These are phyloP conservation scores for Callaeas wilsoni DNA, from an alignment of 2,113 vertebrate species.

Conservation along the genomic window DNA sequence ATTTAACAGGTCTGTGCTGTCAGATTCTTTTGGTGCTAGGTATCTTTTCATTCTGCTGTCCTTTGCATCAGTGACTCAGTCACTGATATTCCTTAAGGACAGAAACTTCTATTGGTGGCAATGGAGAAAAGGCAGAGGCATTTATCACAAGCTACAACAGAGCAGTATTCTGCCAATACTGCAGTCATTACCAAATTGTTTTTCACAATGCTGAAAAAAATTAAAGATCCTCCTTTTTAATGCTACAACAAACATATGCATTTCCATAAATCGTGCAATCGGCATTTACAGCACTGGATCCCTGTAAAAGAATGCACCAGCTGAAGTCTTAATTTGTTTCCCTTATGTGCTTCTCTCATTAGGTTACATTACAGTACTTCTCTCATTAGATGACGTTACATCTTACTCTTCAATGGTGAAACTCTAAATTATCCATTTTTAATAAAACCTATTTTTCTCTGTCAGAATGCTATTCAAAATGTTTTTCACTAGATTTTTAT, in stretches of 20 bases:
- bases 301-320: not conserved
- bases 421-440: not conserved
- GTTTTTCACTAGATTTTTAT: not conserved
- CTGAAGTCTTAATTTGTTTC: not conserved
- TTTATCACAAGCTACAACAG: not conserved
- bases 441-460: not conserved
- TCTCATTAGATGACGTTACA: not conserved
- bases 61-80: slow-evolving; percentile 1
- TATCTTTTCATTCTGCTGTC: not conserved
- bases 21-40: not conserved
- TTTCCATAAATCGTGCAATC: not conserved
- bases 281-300: not conserved
- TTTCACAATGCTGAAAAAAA: not conserved
- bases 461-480: not conserved
- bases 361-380: too few relatives aligned
- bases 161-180: not conserved
- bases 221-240: not conserved
- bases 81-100: not conserved
- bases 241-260: not conserved
- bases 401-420: not conserved
- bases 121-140: not conserved
- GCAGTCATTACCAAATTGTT: not conserved
- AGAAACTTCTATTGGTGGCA: not conserved
- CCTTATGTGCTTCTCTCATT: not conserved
- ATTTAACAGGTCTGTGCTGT: not conserved